Percentiles rank a stretch among this genome's conserved stretches.
These are phyloP conservation scores for Oryzias celebensis DNA, from an alignment of 2,113 vertebrate genomes.

Conservation along the genomic window DNA sequence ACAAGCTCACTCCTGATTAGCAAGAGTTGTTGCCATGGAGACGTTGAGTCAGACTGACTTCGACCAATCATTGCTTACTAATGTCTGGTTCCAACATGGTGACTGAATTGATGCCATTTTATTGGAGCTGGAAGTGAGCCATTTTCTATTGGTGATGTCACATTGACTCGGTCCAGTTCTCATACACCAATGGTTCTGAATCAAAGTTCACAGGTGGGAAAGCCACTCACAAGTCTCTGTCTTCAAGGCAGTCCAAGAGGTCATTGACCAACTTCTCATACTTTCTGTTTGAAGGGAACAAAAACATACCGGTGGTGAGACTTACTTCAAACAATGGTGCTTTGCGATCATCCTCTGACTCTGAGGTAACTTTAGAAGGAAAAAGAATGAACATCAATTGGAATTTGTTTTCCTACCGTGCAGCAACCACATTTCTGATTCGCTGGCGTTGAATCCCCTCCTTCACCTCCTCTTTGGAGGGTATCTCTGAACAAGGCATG, in stretches of 20 bases:
- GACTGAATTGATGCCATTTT: no score
- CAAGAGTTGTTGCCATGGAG: no score
- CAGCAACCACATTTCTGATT: constrained; percentile 83
- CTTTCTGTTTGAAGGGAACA: constrained; percentile 58
- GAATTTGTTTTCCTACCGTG: constrained; percentile 72
- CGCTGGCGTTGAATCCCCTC: constrained; percentile 84
- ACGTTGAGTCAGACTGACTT: no score
- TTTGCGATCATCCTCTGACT: background rate
- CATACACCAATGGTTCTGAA: no score
- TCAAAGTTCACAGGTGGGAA: background rate
- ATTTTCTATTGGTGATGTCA: no score
- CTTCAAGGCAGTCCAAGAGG: constrained; percentile 88
- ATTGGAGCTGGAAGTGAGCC: no score
- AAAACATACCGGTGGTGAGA: background rate
- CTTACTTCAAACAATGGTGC: no score
- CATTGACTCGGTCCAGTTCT: no score
- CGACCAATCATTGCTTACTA: no score
- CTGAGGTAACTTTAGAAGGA: background rate
- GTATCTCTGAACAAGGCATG: constrained; percentile 55
- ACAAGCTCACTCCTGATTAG: no score
- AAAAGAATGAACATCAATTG: background rate
- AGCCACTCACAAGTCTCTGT: constrained; percentile 89
- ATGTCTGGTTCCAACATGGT: no score
- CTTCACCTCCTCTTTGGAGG: constrained; percentile 79
- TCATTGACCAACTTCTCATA: constrained; percentile 91